Evolutionary conservation across 2,888 invertebrate genomes (phyloP), one percentile per base, ranked within the genome.

Genomic region (Trachelus stipa): DNA sequence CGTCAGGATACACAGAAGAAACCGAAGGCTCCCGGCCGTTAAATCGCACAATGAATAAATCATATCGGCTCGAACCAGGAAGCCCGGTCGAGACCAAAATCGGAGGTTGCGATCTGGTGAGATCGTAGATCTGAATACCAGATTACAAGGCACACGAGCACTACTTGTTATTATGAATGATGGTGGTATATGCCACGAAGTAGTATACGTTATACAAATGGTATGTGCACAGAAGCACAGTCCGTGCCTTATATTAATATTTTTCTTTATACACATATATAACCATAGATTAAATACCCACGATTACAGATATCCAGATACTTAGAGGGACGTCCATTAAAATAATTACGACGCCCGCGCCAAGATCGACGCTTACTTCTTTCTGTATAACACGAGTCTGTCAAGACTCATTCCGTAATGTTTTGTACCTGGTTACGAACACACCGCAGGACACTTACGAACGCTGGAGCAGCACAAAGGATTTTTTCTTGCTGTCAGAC

Each of bases 41-140:
- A 71, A 71, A 71, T 71, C 71, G 33, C 71, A 71, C 33, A 71
- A 71, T 71, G 71, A 71, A 71, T 71, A 71, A 71, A 71, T 71
- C 71, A 71, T 71, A 71, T 71, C 31, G 31, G 15, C 71, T 31
- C 15, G 71, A 71, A 71, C 71, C 71, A 71, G 71, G 71, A 71
- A 71, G 71, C 71, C 71, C 33, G 71, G 12, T 71, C 12, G 71
- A 12, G 71, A 71, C 71, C 71, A 31, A 71, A 71, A 71, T 71
- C 71, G 71, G 71, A 71, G 71, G 71, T 71, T 71, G 34, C 71
- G 71, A 71, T 71, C 71, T 71, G 34, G 23, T 34, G 34, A 71
- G 71, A 71, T 71, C 71, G 71, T 12, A 71, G 71, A 71, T 71
- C 71, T 71, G 71, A 71, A 71, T 71, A 71, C 71, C 71, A 71